Conservation (phyloP, 2,888 invertebrate species). For the Frankliniella fusca region DNA sequence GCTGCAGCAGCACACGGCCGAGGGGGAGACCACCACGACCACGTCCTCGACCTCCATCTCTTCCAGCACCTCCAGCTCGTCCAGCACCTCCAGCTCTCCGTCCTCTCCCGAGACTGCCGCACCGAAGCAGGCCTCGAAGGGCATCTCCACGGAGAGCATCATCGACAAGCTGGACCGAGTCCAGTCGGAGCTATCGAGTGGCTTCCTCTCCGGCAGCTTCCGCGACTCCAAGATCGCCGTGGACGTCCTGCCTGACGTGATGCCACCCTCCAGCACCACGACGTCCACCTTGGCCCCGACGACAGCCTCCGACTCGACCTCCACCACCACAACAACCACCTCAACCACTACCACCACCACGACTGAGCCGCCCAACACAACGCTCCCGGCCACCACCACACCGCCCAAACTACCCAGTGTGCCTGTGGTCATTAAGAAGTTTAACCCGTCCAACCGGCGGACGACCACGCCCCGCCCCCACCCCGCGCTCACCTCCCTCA, state of each 20-base stretch:
- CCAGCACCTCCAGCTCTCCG: constrained; percentile 32
- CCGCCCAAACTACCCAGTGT: neutral
- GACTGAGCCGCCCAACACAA: constrained; percentile 45
- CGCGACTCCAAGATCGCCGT: constrained; percentile 57
- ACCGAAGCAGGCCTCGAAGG: constrained; percentile 37
- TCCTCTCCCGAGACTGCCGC: constrained; percentile 35
- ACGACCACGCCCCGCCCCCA: constrained; percentile 37
- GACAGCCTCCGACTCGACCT: constrained; percentile 52
- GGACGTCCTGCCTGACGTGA: constrained; percentile 49
- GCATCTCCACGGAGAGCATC: constrained; percentile 71
- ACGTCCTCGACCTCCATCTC: constrained; percentile 37
- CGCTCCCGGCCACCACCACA: constrained; percentile 39
- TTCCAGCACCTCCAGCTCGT: constrained; percentile 37
- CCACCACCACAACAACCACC: constrained; percentile 51
- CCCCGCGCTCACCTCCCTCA: constrained; percentile 34
- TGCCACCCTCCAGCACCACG: constrained; percentile 36
- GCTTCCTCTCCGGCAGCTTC: constrained; percentile 68
- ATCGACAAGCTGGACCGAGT: constrained; percentile 81
- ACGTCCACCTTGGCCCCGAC: constrained; percentile 44
- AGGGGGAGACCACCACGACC: constrained; percentile 37
- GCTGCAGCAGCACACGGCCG: constrained; percentile 9
- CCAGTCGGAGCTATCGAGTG: constrained; percentile 77
- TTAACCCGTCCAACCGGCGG: constrained; percentile 12
- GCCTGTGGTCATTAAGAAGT: constrained; percentile 38
- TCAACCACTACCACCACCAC: constrained; percentile 52